Evolutionary conservation across 2,113 vertebrate species (phyloP).

Genomic region (Otocyon megalotis): DNA sequence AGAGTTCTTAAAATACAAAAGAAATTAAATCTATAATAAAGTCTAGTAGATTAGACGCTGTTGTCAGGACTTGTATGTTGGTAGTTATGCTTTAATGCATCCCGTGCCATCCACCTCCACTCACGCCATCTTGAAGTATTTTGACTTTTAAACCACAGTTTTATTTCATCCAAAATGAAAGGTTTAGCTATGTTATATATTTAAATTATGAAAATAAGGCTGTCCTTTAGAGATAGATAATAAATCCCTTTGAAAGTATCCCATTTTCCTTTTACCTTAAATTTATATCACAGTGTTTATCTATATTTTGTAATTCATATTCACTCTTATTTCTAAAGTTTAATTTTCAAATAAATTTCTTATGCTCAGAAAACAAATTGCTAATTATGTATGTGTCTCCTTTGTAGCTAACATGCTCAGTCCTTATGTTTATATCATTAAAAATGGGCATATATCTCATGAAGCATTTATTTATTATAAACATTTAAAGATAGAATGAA

Average conservation of each 20-base stretch:
- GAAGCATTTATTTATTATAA: slow-evolving; percentile 72
- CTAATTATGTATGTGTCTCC: background rate
- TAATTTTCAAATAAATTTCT: slow-evolving; percentile 39
- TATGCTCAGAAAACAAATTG: background rate
- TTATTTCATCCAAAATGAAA: background rate
- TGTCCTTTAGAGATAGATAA: background rate
- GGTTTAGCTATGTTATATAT: background rate
- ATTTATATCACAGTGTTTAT: background rate
- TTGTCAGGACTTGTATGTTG: slow-evolving; percentile 83
- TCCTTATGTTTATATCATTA: slow-evolving; percentile 70
- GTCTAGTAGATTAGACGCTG: slow-evolving; percentile 90
- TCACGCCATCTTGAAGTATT: slow-evolving; percentile 82
- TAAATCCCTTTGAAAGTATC: background rate
- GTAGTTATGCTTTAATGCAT: slow-evolving; percentile 90
- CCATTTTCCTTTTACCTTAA: slow-evolving; percentile 34
- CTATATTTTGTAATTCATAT: background rate
- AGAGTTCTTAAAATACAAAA: slow-evolving; percentile 93
- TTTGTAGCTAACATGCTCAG: background rate
- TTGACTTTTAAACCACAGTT: background rate
- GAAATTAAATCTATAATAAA: slow-evolving; percentile 91
- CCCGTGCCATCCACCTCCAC: slow-evolving; percentile 93
- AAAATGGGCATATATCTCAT: slow-evolving; percentile 58
- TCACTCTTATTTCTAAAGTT: slow-evolving; percentile 22
- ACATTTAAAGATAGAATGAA: slow-evolving; percentile 80
- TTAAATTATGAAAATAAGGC: slow-evolving; percentile 38